Percentiles rank a stretch among this genome's conserved stretches.
Evolutionary conservation across 2,888 invertebrate species (phyloP).

Genomic region (Diarsia mendica): DNA sequence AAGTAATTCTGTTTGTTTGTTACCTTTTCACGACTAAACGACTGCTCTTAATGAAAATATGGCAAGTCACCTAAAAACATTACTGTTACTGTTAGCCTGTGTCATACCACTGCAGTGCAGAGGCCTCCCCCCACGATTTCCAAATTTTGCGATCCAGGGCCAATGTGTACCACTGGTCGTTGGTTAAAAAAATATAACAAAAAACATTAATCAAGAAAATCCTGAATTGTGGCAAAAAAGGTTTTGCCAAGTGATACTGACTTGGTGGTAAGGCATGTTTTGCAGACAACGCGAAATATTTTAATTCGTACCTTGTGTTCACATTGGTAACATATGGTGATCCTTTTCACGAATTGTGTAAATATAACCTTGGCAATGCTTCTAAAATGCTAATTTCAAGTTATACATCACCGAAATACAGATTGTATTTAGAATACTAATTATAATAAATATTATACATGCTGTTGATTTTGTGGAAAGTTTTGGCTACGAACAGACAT

Average conservation of each 20-base stretch:
- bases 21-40: background rate
- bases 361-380: background rate
- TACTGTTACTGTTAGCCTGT: too few relatives aligned
- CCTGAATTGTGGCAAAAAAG: too few relatives aligned
- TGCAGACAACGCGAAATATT: background rate
- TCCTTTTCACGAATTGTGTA: background rate
- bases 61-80: background rate
- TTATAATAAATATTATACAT: background rate
- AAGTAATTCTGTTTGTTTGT: background rate
- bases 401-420: slow-evolving; percentile 8
- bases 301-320: background rate
- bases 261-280: background rate
- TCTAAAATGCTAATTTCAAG: slow-evolving; percentile 17
- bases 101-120: too few relatives aligned
- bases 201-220: too few relatives aligned
- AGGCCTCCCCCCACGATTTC: too few relatives aligned
- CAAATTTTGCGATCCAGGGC: too few relatives aligned
- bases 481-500: too few relatives aligned
- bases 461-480: background rate
- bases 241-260: too few relatives aligned
- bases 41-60: background rate
- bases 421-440: background rate
- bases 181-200: too few relatives aligned
- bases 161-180: too few relatives aligned
- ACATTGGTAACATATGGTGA: background rate